phyloP scores from a whole-genome alignment of 2,888 invertebrate species.

The Caenorhabditis wallacei region DNA sequence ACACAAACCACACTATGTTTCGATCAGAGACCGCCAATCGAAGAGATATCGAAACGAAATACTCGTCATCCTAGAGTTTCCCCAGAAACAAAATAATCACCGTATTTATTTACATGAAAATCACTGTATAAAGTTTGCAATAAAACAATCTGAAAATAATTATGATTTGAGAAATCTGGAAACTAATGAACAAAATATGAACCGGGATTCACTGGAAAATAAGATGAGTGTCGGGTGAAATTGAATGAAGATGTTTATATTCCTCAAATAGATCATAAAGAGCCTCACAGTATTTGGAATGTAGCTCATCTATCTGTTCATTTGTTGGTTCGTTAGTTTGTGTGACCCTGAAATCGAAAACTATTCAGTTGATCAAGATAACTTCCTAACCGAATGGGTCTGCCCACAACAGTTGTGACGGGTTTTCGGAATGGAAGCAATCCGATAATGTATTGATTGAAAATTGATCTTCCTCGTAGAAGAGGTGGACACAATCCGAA shows the following conservation, averaged over 20 bases:
- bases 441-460: constrained; percentile 92
- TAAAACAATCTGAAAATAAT: constrained; percentile 52
- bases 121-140: constrained; percentile 25
- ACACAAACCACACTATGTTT: constrained; percentile 44
- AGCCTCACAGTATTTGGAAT: constrained; percentile 88
- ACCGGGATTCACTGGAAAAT: constrained; percentile 61
- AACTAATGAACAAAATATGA: constrained; percentile 6
- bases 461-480: constrained; percentile 88
- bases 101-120: constrained; percentile 45
- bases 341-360: constrained; percentile 86
- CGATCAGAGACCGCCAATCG: neutral
- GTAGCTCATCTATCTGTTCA: constrained; percentile 88
- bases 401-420: constrained; percentile 88
- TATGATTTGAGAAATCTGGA: neutral
- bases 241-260: constrained; percentile 86
- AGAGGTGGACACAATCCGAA: constrained; percentile 84
- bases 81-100: neutral
- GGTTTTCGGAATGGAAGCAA: constrained; percentile 88
- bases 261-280: constrained; percentile 90
- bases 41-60: constrained; percentile 10
- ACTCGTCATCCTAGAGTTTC: neutral
- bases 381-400: constrained; percentile 66
- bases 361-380: neutral
- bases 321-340: constrained; percentile 89
- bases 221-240: constrained; percentile 69